phyloP scores from a whole-genome alignment of 2,797 vertebrate species.

The Oryzias sinensis region DNA sequence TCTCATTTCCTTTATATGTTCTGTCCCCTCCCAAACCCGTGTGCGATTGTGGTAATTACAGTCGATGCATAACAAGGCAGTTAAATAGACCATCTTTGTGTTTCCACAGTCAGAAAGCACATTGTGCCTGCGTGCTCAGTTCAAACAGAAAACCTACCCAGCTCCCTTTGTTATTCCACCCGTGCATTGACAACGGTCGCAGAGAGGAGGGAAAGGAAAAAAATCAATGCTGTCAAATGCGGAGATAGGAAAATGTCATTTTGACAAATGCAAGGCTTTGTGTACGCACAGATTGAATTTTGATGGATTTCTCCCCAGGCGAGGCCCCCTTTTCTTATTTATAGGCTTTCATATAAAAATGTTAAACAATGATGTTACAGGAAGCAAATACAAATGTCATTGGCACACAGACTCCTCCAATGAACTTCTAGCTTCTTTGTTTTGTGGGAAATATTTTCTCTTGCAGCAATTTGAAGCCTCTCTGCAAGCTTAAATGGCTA shows the following conservation, averaged over 20 bases:
- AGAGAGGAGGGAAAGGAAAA: constrained; percentile 69
- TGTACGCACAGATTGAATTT: constrained; percentile 82
- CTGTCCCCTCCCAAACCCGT: constrained; percentile 51
- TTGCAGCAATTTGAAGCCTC: constrained; percentile 51
- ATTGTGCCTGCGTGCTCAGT: constrained; percentile 64
- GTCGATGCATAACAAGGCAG: constrained; percentile 71
- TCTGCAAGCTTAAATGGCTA: constrained; percentile 42
- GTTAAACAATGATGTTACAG: constrained; percentile 79
- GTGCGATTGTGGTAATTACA: constrained; percentile 72
- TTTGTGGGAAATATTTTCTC: constrained; percentile 58
- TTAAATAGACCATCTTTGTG: constrained; percentile 70
- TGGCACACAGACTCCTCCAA: constrained; percentile 57
- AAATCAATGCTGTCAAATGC: constrained; percentile 83
- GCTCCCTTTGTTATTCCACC: constrained; percentile 76
- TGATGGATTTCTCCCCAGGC: constrained; percentile 80
- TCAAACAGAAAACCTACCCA: constrained; percentile 69
- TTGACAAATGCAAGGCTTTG: constrained; percentile 81
- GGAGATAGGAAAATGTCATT: constrained; percentile 80
- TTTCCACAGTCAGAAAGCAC: constrained; percentile 65
- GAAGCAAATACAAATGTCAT: constrained; percentile 78
- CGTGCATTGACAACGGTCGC: constrained; percentile 74
- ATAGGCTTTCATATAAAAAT: constrained; percentile 76
- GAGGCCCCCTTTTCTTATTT: constrained; percentile 72
- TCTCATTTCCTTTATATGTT: constrained; percentile 68
- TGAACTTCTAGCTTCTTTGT: constrained; percentile 52